A percentile compares a stretch with the other conserved stretches of the same genome.
Evolutionary conservation across 2,888 invertebrate species (phyloP).

Genomic region (Mantis religiosa): DNA sequence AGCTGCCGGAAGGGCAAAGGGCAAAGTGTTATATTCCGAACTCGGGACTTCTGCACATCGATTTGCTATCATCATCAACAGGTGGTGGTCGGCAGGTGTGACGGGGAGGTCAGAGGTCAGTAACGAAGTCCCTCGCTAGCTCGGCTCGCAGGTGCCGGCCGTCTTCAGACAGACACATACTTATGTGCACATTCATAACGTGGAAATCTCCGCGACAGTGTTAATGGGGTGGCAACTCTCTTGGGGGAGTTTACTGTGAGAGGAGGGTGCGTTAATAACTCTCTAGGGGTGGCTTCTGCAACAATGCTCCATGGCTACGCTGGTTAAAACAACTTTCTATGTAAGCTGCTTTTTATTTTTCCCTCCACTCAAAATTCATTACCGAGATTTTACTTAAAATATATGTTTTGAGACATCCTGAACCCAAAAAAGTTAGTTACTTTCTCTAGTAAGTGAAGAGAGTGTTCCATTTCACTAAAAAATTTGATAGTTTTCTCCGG

Average conservation of each 20-base stretch:
- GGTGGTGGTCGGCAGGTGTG: background rate
- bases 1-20: background rate
- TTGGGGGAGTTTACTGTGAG: background rate
- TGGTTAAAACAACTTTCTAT: no score
- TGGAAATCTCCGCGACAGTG: background rate
- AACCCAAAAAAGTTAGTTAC: no score
- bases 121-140: background rate
- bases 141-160: background rate
- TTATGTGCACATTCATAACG: background rate
- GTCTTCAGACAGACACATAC: background rate
- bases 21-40: background rate
- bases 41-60: background rate
- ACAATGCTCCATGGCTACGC: background rate
- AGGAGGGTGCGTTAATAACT: background rate
- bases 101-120: background rate
- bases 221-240: background rate
- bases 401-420: no score
- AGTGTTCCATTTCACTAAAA: no score
- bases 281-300: background rate
- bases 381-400: no score
- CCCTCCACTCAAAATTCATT: no score
- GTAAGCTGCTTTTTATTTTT: no score
- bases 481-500: no score
- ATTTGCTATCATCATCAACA: background rate
- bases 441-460: no score